Evolutionary conservation across 2,113 vertebrate genomes (phyloP).

Genomic region (Austrofundulus limnaeus): DNA sequence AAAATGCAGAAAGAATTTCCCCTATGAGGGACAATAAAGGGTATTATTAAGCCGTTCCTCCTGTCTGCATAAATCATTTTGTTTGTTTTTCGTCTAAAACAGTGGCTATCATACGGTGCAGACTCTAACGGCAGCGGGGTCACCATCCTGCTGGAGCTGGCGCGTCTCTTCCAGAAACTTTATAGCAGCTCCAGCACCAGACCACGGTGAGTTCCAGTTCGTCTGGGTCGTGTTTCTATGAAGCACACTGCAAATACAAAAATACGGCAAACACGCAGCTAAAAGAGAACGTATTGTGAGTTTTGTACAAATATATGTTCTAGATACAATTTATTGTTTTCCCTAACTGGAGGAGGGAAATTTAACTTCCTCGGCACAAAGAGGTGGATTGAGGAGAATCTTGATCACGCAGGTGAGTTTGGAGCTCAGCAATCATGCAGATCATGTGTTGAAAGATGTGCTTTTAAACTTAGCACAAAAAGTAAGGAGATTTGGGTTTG

Average conservation of each 20-base stretch:
- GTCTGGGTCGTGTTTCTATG: not conserved
- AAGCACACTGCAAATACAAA: not conserved
- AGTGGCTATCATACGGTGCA: slow-evolving; percentile 81
- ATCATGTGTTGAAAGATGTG: not conserved
- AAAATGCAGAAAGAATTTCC: too few species aligned
- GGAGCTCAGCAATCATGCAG: not conserved
- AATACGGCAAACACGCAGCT: not conserved
- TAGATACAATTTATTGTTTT: slow-evolving; percentile 74
- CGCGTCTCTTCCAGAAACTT: slow-evolving; percentile 77
- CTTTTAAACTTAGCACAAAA: too few species aligned
- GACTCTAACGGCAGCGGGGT: slow-evolving; percentile 83
- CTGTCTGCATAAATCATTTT: not conserved
- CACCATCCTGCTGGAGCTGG: slow-evolving; percentile 76
- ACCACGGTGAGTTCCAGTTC: slow-evolving; percentile 66
- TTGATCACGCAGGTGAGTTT: slow-evolving; percentile 78
- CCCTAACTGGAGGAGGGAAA: slow-evolving; percentile 81
- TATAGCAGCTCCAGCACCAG: slow-evolving; percentile 71
- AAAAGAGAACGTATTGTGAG: not conserved
- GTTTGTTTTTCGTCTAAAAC: slow-evolving; percentile 16
- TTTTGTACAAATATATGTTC: not conserved
- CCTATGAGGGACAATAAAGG: too few species aligned
- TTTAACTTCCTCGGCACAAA: slow-evolving; percentile 82
- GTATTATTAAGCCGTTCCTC: too few species aligned
- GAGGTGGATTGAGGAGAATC: slow-evolving; percentile 80
- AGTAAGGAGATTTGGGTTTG: too few species aligned